These are phyloP conservation scores for Cryptotermes secundus DNA, from an alignment of 1,140 invertebrate species.

Conservation along the genomic window DNA sequence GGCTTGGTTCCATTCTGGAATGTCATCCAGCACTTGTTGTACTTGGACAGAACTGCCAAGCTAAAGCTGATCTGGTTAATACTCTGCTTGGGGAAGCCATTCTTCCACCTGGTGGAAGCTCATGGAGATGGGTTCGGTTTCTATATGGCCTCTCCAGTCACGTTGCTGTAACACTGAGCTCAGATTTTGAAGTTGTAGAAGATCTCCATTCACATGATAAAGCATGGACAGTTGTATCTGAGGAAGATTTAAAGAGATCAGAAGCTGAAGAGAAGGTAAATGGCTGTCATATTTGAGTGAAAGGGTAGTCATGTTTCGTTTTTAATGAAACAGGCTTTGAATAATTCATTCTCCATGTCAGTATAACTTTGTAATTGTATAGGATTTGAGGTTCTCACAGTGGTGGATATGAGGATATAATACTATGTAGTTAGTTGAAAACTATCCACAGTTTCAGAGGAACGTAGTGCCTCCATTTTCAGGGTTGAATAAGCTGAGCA, in stretches of 20 bases:
- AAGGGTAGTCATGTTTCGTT: no score
- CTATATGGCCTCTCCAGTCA: conserved; percentile 49
- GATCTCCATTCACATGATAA: conserved; percentile 49
- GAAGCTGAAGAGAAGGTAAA: conserved; percentile 41
- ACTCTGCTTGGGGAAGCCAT: conserved; percentile 51
- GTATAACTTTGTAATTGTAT: no score
- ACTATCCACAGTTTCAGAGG: no score
- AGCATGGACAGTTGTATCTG: conserved; percentile 48
- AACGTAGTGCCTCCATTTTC: no score
- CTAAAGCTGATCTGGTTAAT: conserved; percentile 54
- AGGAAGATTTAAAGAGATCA: conserved; percentile 48
- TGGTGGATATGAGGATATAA: no score
- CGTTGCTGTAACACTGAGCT: conserved; percentile 48
- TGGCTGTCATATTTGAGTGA: no score
- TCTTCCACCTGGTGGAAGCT: conserved; percentile 45
- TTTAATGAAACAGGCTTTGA: no score
- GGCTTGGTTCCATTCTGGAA: conserved; percentile 8
- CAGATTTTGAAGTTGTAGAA: conserved; percentile 53
- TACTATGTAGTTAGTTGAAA: no score
- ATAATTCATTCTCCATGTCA: no score
- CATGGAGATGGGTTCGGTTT: conserved; percentile 51
- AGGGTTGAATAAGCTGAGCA: no score
- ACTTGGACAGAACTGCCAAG: conserved; percentile 52
- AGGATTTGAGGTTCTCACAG: no score
- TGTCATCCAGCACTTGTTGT: conserved; percentile 44